phyloP scores from a whole-genome alignment of 2,888 invertebrate species.

The Serrognathus titanus region DNA sequence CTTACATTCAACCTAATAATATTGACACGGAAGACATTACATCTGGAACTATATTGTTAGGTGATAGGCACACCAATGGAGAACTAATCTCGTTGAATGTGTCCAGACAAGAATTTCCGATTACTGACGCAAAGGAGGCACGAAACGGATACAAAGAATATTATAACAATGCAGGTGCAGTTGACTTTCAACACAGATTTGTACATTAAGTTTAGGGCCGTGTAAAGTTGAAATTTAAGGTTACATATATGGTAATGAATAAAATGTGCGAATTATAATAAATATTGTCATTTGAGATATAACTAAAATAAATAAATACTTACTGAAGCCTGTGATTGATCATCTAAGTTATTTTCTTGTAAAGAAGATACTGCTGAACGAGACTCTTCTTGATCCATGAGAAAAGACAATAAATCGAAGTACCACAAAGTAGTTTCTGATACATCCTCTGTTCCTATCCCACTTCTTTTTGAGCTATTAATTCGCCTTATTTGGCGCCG shows the following conservation, averaged over 20 bases:
- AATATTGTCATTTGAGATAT: neutral
- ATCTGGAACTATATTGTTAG: neutral
- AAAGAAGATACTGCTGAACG: slow-evolving; percentile 5
- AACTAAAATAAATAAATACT: slow-evolving; percentile 1
- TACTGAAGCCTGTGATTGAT: neutral
- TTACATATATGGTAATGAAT: neutral
- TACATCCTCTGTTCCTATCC: slow-evolving; percentile 2
- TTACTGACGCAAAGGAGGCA: neutral
- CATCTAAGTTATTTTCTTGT: neutral
- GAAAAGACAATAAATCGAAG: slow-evolving; percentile 3
- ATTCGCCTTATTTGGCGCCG: slow-evolving; percentile 3
- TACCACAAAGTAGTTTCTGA: slow-evolving; percentile 6
- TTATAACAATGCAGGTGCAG: neutral
- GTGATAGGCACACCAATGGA: neutral
- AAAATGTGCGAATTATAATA: neutral
- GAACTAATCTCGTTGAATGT: neutral
- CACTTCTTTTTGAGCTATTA: slow-evolving; percentile 2
- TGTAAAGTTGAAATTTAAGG: neutral
- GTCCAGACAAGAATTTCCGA: neutral
- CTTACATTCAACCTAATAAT: neutral
- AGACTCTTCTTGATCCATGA: slow-evolving; percentile 6
- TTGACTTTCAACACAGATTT: neutral
- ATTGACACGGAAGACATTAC: neutral
- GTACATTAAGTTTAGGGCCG: neutral
- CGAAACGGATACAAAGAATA: neutral